Percentiles rank a stretch among this genome's conserved stretches.
These are phyloP conservation scores for Apeira syringaria DNA, from an alignment of 2,888 invertebrate genomes.

Conservation along the genomic window DNA sequence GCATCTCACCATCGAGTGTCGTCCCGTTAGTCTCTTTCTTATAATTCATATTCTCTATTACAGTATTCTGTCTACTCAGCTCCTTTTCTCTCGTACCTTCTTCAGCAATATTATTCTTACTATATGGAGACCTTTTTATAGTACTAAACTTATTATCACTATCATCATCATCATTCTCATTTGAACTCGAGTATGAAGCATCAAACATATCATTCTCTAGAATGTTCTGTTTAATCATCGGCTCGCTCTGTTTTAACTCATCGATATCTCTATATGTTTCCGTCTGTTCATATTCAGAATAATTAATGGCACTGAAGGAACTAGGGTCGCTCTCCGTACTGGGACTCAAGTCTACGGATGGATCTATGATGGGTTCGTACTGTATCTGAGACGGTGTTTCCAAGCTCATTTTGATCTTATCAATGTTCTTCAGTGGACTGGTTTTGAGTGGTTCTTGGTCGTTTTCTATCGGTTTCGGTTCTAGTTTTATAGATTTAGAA, in stretches of 20 bases:
- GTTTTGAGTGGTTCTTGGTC: constrained; percentile 54
- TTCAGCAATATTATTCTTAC: constrained; percentile 69
- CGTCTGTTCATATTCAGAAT: constrained; percentile 48
- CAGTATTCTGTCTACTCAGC: constrained; percentile 73
- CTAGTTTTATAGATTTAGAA: constrained; percentile 44
- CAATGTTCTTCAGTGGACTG: constrained; percentile 74
- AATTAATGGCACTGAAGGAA: constrained; percentile 68
- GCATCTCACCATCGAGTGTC: constrained; percentile 65
- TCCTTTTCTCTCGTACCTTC: constrained; percentile 55
- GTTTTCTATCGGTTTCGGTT: constrained; percentile 42
- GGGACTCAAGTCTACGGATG: constrained; percentile 66
- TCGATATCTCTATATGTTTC: constrained; percentile 56
- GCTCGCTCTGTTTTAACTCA: constrained; percentile 64
- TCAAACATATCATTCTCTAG: constrained; percentile 80
- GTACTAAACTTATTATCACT: constrained; percentile 88
- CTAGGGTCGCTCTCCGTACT: constrained; percentile 64
- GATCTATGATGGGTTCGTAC: constrained; percentile 75
- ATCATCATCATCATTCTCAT: constrained; percentile 85
- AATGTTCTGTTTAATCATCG: constrained; percentile 80
- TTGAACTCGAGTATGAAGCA: constrained; percentile 75
- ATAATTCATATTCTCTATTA: constrained; percentile 76
- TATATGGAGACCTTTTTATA: constrained; percentile 87
- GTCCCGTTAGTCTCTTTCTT: constrained; percentile 74
- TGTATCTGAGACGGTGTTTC: constrained; percentile 79
- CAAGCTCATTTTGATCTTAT: constrained; percentile 76